These are phyloP conservation scores for Neodiprion pinetum DNA, from an alignment of 1,140 invertebrate genomes.

Conservation along the genomic window DNA sequence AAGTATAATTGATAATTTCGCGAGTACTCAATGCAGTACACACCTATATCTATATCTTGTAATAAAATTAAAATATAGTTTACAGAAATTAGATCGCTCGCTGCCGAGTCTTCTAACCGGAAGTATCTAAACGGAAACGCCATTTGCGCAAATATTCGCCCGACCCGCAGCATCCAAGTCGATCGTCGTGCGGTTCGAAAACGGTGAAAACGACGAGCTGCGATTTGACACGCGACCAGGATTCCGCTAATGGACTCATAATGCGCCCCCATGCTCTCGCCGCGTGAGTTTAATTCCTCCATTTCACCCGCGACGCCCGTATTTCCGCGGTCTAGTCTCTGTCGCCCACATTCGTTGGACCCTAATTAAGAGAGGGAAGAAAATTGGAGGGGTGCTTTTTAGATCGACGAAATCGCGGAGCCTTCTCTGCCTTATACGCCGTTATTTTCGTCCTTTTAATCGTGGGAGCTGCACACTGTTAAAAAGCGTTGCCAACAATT, in stretches of 20 bases:
- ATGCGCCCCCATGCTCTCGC: neutral
- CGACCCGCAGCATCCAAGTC: neutral
- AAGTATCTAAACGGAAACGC: neutral
- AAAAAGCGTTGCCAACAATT: too few relatives aligned
- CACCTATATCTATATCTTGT: too few relatives aligned
- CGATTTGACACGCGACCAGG: constrained; percentile 1
- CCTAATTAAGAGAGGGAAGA: too few relatives aligned
- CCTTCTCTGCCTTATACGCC: too few relatives aligned
- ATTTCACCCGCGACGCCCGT: neutral
- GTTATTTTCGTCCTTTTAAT: too few relatives aligned
- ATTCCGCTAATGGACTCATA: neutral
- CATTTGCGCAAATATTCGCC: neutral
- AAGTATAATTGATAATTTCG: too few relatives aligned
- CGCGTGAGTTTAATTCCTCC: neutral
- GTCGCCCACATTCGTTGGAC: too few relatives aligned
- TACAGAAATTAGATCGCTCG: neutral
- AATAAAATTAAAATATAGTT: too few relatives aligned
- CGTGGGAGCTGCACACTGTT: too few relatives aligned
- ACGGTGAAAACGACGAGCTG: neutral
- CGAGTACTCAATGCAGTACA: too few relatives aligned
- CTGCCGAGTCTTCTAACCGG: neutral
- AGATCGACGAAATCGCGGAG: too few relatives aligned
- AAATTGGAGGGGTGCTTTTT: too few relatives aligned
- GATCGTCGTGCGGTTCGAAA: neutral
- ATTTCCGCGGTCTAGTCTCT: neutral